Evolutionary conservation across 2,113 vertebrate genomes (phyloP), one percentile per base, ranked within the genome.

Genomic region (Podarcis raffonei): DNA sequence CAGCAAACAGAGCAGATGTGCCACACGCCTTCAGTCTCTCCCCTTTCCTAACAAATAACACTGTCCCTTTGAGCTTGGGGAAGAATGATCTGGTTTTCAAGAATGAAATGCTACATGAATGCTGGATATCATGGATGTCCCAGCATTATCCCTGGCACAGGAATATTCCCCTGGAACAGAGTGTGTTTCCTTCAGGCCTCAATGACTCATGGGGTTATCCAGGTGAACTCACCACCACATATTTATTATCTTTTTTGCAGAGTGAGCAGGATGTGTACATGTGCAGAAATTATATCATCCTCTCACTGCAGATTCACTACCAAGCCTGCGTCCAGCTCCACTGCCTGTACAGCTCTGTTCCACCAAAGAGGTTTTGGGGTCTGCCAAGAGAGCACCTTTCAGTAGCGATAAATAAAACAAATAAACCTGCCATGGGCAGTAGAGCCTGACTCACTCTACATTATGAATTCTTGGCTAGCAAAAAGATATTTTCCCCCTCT

Each of bases 271-370:
- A 69, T 78, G 81, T 53, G 65, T 84, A 68, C 81, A 22, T 68
- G 42, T 75, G 30, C 81, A 83, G 81, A 88, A 88, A 83, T 83
- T 69, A 62, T 88, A 83, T 48, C 57, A 30, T 20, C 62, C 59
- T 48, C 42, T 77, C n/a, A 48, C n/a, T 88, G 62, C 71, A 83
- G 71, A 83, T 68, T 35, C 81, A 53, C 77, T 83, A 66, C 62
- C 74, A 69, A 22, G 72, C 62, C 74, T 37, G n/a, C 42, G 22
- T 78, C n/a, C 62, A 78, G 32, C 39, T 76, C 74, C 9, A 13
- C 59, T 78, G 57, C 59, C 59, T 77, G 1, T 75, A 62, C 72
- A 37, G 81, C 42, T 68, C 39, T 8, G 35, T 65, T 75, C 80
- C 37, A 20, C 74, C 81, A 84, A 83, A 88, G 59, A 83, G 72